Evolutionary conservation across 2,888 invertebrate genomes (phyloP), one percentile per base, ranked within the genome.

Genomic region (Prenolepis imparis): DNA sequence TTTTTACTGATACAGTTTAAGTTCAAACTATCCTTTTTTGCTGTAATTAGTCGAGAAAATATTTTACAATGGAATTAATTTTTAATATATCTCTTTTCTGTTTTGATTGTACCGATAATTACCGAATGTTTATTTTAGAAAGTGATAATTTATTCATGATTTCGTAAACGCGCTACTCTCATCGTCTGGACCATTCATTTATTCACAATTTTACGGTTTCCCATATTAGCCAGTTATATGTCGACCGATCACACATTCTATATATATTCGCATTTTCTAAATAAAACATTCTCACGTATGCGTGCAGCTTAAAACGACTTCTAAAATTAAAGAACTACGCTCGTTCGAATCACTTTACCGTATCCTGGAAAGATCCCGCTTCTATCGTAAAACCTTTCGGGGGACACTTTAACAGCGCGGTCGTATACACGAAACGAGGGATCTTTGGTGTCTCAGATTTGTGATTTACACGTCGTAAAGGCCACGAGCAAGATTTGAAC

Each of bases 391-490:
- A 89, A 87, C 24, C 72, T 70, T 81, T 52, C 68, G 85, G 85
- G 75, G 77, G 87, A 90, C 87, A 86, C 63, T 87, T 90, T 90
- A 88, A 89, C 87, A 84, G 87, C 83, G 73, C 70, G 72, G 66
- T 74, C 70, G 73, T 70, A 48, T 68, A 66, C 48, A 52, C 52
- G 64, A 18, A 36, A 52, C 55, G 52, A 68, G 80, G 70, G 90
- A 86, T 84, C 85, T 84, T 84, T 82, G 77, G 86, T 83, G 84
- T 87, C 87, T 90, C 88, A 77, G 84, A 82, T 88, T 91, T 83
- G 89, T 91, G 92, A 91, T 91, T 91, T 91, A 91, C 91, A 91
- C 91, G 84, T 92, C 91, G 91, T 75, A 55, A 75, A 75, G 48
- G 52, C 36, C 52, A 24, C 66, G 52, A 8, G 48, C 24, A 52